Percentiles rank a stretch among this genome's conserved stretches.
phyloP scores from a whole-genome alignment of 2,888 invertebrate genomes.

The Idaea biselata region DNA sequence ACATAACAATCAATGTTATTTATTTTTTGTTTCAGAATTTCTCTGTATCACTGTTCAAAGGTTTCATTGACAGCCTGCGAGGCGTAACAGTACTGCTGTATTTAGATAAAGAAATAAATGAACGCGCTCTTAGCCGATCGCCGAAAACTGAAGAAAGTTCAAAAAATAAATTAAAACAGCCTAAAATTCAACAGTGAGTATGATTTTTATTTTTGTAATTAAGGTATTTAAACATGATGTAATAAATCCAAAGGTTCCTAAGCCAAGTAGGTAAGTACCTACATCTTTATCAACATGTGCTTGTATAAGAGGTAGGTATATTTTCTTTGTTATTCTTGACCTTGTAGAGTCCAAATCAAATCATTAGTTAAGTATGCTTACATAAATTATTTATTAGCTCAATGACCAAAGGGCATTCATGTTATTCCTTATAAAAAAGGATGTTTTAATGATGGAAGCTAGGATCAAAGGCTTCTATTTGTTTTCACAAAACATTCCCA shows the following conservation, averaged over 20 bases:
- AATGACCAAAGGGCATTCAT: not conserved
- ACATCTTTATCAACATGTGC: not conserved
- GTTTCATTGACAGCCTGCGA: slow-evolving; percentile 88
- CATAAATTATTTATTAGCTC: not conserved
- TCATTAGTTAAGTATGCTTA: not conserved
- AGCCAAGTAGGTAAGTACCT: not conserved
- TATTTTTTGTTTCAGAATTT: slow-evolving; percentile 80
- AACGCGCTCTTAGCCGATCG: slow-evolving; percentile 79
- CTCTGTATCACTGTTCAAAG: slow-evolving; percentile 83
- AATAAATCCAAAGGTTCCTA: not conserved
- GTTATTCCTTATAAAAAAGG: no score
- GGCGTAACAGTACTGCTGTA: slow-evolving; percentile 88
- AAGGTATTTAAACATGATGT: not conserved
- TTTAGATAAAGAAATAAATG: slow-evolving; percentile 89
- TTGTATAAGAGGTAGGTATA: not conserved
- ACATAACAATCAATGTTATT: slow-evolving; percentile 30
- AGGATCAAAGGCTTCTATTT: no score
- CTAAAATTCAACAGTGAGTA: slow-evolving; percentile 77
- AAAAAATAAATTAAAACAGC: slow-evolving; percentile 68
- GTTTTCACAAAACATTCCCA: no score
- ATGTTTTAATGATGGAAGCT: no score
- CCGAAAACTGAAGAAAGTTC: slow-evolving; percentile 69
- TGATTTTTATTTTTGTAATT: not conserved
- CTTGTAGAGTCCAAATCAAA: not conserved
- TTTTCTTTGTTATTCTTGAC: not conserved